Conservation (phyloP, 2,888 invertebrate genomes). For the Autographa gamma region DNA sequence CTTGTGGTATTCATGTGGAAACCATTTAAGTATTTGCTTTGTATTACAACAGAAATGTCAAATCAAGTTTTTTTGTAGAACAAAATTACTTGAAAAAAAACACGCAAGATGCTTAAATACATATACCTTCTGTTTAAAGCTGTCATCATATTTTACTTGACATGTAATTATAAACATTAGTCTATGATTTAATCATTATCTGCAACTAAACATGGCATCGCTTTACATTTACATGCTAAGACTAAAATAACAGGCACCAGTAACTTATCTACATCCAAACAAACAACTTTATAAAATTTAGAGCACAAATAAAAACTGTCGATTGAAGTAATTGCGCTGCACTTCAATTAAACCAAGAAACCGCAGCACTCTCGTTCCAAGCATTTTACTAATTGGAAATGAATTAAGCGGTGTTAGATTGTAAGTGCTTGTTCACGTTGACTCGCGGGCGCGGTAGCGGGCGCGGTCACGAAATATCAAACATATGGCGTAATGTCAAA, state of each 20-base stretch:
- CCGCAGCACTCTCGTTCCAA: constrained; percentile 33
- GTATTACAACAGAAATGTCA: neutral
- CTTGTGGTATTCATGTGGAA: neutral
- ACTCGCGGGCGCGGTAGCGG: too few species aligned
- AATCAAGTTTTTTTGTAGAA: too few species aligned
- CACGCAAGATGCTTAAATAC: too few species aligned
- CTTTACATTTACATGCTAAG: neutral
- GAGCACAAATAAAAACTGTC: neutral
- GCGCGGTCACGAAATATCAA: too few species aligned
- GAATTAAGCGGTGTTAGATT: constrained; percentile 42
- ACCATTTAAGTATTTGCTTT: constrained; percentile 15
- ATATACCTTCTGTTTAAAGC: too few species aligned
- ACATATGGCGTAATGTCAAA: too few species aligned
- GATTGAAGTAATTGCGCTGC: constrained; percentile 42
- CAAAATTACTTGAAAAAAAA: too few species aligned
- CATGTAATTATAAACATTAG: too few species aligned
- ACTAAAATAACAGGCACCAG: neutral
- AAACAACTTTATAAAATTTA: neutral
- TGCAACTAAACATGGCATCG: neutral
- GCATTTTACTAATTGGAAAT: constrained; percentile 52
- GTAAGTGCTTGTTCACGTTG: too few species aligned
- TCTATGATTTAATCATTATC: neutral
- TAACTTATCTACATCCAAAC: neutral
- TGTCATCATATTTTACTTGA: too few species aligned
- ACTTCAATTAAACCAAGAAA: constrained; percentile 51